These are phyloP conservation scores for Squalus acanthias DNA, from an alignment of 2,797 vertebrate species.

Conservation along the genomic window DNA sequence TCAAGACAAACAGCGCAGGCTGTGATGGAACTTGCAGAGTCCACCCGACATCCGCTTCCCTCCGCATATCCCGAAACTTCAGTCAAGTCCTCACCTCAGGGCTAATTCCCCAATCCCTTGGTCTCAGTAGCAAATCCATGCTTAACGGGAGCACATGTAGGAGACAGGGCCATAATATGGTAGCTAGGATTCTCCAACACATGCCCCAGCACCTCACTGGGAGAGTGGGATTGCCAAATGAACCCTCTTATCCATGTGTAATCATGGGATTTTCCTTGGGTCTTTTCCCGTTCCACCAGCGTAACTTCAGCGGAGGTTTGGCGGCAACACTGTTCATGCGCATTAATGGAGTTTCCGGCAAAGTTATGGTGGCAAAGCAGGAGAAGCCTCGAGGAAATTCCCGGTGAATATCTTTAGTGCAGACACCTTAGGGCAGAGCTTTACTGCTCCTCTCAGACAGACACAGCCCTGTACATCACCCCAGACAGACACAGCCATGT, in stretches of 20 bases:
- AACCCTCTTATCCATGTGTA: not conserved
- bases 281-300: no score
- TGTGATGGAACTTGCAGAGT: not conserved
- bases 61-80: no score
- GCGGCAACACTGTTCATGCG: not conserved
- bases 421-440: not conserved
- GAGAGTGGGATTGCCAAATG: not conserved
- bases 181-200: not conserved
- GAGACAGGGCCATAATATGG: not conserved
- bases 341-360: no score
- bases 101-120: not conserved
- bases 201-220: not conserved
- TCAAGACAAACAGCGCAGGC: not conserved
- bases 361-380: not conserved
- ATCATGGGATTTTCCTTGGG: not conserved
- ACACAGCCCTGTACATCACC: no score
- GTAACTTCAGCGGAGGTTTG: no score
- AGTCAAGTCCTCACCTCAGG: not conserved
- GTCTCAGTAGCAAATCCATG: not conserved
- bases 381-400: not conserved
- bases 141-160: not conserved
- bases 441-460: no score
- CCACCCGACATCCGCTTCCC: no score
- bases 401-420: not conserved
- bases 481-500: no score